Evolutionary conservation across 92 coral and sea anemone genomes (phyloP).

Genomic region (Virgularia gustaviana): DNA sequence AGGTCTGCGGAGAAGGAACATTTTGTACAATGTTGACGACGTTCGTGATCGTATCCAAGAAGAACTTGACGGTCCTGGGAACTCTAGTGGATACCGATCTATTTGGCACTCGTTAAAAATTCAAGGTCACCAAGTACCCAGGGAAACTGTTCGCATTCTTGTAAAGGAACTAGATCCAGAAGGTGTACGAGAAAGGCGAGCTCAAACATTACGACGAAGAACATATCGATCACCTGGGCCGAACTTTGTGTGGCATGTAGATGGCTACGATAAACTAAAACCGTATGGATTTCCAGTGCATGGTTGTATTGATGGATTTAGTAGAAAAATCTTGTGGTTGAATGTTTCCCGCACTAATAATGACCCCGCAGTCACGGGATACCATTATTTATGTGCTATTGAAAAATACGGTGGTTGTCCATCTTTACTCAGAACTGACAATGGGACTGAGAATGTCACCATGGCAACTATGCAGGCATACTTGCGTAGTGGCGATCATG

Average conservation of each 20-base stretch:
- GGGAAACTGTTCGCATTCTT: slow-evolving; percentile 43
- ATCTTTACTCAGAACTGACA: slow-evolving; percentile 17
- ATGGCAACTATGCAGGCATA: slow-evolving; percentile 11
- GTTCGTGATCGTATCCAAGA: slow-evolving; percentile 35
- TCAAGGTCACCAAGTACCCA: slow-evolving; percentile 55
- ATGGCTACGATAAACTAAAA: slow-evolving; percentile 44
- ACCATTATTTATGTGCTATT: background rate
- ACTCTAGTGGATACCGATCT: slow-evolving; percentile 46
- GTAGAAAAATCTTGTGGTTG: slow-evolving; percentile 27
- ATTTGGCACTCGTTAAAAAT: slow-evolving; percentile 55
- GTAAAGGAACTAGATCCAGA: slow-evolving; percentile 53
- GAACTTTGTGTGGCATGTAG: slow-evolving; percentile 51
- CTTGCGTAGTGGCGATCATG: background rate
- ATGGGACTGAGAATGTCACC: slow-evolving; percentile 21
- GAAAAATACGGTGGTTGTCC: slow-evolving; percentile 12
- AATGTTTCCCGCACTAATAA: slow-evolving; percentile 21
- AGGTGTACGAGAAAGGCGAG: slow-evolving; percentile 53
- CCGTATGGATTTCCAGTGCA: slow-evolving; percentile 44
- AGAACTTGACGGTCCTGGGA: slow-evolving; percentile 44
- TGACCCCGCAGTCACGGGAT: slow-evolving; percentile 26
- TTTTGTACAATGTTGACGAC: slow-evolving; percentile 37
- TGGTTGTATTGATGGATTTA: slow-evolving; percentile 46
- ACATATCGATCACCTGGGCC: slow-evolving; percentile 51
- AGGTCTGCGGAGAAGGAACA: slow-evolving; percentile 23
- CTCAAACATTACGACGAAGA: slow-evolving; percentile 43